Evolutionary conservation across 92 coral and sea anemone species (phyloP), one percentile per base, ranked within the genome.

Genomic region (Heteractis magnifica): DNA sequence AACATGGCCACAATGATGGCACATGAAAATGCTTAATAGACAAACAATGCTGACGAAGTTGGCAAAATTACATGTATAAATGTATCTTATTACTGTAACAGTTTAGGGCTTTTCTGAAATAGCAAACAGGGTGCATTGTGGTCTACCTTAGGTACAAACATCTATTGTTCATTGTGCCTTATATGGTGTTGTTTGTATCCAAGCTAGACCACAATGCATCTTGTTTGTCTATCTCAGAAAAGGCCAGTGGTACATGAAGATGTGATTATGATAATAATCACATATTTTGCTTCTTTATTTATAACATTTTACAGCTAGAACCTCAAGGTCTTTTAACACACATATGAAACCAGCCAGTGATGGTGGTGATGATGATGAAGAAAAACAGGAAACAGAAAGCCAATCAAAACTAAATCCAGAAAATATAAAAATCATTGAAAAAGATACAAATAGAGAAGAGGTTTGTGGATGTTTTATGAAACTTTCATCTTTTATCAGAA

Each of bases 351-450:
- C 52, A 50, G 23, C 41, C 53, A 65, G 19, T 82, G 59, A 14
- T 72, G 79, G 71, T 62, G 70, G 8, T 18, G 70, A 23, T 44
- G 85, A 70, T 79, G 73, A 20, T 56, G 65, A 20, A 19, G 68
- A 80, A 7, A 65, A 14, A 13, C 34, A 49, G n/a, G 23, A 65
- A 62, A 65, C 83, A 18, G 70, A 62, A 62, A 62, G 20, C 18
- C 11, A 80, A 5, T 49, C 60, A 64, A 52, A 65, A 6, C 51
- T 80, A 10, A 65, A 72, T 51, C 52, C 58, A 49, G 83, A 80
- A 56, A 58, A 65, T 20, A 48, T 80, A n/a, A 80, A 55, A 11
- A 80, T 64, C 6, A 65, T 41, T 44, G 83, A 80, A 65, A 60
- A 34, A 56, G 53, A 80, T 11, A 44, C 70, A 0, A 18, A 11